Base-by-base conservation (phyloP, 2,888 invertebrate genomes). In the Nephrotoma appendiculata region DNA sequence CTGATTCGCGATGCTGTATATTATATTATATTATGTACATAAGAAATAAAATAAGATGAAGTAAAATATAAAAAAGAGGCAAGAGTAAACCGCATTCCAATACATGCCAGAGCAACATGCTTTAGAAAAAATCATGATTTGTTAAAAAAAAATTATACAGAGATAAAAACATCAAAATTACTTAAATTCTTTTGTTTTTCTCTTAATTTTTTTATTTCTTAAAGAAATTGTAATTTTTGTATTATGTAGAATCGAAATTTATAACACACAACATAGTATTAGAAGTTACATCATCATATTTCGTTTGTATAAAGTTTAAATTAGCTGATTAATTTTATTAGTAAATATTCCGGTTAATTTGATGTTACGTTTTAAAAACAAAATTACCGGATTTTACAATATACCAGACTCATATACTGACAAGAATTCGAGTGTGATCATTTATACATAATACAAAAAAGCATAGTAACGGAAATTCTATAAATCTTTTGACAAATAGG, bases 71-170 rank as follows among this genome's bases (percentile, higher is more conserved):
- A 84, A 84, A 84, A 43, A 42, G 84, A 84, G 84, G 84, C 43
- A 84, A 84, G 84, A 84, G 84, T 84, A 43, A 84, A 84, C 84
- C 84, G 84, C 84, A 84, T 84, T 84, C 84, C 84, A 42, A 42
- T 42, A 84, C 84, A 84, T 84, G 84, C 84, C 84, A 42, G 41
- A 84, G 84, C 84, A 42, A 84, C 71, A 71, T 71, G 71, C 71
- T 31, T 71, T 71, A 71, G 71, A 71, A 71, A 71, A 71, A 71
- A 71, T 71, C 71, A 71, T 71, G 71, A 71, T 71, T 71, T 71
- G 71, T 71, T 71, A 15, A 52, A 71, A 31, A 71, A 71, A 31
- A 71, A 5, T 6, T 71, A 71, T 71, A 71, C 31, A 71, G 9
- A 71, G 19, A 71, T 71, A 71, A 31, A 71, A 31, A 71, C 31